A percentile compares a stretch with the other conserved stretches of the same genome.
Evolutionary conservation across 2,113 vertebrate genomes (phyloP).

Genomic region (Meles meles): DNA sequence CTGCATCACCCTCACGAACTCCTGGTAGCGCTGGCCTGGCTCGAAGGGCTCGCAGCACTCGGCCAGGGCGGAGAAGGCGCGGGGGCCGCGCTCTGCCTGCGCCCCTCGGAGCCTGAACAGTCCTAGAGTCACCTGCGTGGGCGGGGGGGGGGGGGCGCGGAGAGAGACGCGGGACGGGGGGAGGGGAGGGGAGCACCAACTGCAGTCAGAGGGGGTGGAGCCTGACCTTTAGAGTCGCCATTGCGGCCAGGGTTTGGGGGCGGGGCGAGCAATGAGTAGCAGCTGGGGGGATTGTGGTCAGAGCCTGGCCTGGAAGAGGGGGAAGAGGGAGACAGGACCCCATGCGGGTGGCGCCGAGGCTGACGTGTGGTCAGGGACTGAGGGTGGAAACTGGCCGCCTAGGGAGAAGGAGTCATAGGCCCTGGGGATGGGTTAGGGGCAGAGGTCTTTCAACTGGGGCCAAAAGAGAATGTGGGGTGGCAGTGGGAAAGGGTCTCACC

Average conservation of each 20-base stretch:
- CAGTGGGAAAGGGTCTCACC: constrained; percentile 77
- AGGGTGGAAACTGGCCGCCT: neutral
- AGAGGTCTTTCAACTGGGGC: neutral
- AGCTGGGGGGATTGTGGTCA: neutral
- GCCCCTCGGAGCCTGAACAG: constrained; percentile 88
- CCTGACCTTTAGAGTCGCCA: neutral
- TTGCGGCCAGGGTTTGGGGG: neutral
- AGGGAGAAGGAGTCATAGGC: neutral
- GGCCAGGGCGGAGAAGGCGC: constrained; percentile 84
- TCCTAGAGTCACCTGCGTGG: constrained; percentile 90
- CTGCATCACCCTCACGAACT: constrained; percentile 82
- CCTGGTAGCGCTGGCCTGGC: constrained; percentile 88
- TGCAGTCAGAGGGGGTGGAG: neutral
- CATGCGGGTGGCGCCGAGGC: neutral
- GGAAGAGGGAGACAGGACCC: neutral
- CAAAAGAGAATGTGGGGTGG: neutral
- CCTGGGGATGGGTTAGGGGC: neutral
- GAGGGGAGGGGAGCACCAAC: neutral
- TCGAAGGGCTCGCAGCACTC: constrained; percentile 86
- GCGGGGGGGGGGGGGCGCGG: neutral
- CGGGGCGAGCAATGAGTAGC: no score
- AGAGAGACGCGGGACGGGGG: neutral
- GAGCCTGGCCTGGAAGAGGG: neutral
- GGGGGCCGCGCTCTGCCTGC: constrained; percentile 86
- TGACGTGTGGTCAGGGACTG: neutral